Base-by-base conservation (phyloP, 2,888 invertebrate genomes). In the Aspidapion aeneum region DNA sequence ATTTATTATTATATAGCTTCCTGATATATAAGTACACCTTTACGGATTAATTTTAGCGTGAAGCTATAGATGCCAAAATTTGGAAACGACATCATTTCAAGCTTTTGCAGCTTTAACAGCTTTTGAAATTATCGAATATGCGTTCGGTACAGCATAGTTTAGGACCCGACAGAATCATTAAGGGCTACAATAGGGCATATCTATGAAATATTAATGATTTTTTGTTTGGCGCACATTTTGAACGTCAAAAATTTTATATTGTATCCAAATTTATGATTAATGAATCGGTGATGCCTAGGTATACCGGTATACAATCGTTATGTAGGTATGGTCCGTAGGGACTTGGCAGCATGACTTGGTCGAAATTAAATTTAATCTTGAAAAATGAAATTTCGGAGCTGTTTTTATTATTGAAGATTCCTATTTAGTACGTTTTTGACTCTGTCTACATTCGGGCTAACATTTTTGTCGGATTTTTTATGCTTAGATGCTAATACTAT, bases 181-280 rank as follows among this genome's bases (percentile, higher is more conserved):
- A 67, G 63, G 63, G 65, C 70, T 69, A 78, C 77, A 79, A 78
- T 75, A 73, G 74, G 74, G 73, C 77, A 78, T 63, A 66, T 81
- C 79, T 80, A 80, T 81, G 81, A 82, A 80, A 83, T 83, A 83
- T 83, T 80, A 80, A 79, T 80, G 78, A 79, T 79, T 78, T 77
- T 71, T 78, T 75, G 74, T 77, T 77, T 77, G 78, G 76, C 75
- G 74, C 78, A 73, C 73, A 77, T 77, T 77, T 75, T 71, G 73
- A 73, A 74, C 76, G 79, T 78, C 79, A 78, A 76, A 79, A 79
- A 78, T 77, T 71, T 74, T 74, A 75, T 74, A 77, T 79, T 79
- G 78, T 79, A 74, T 71, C 74, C 74, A 74, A 73, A 74, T 77
- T 75, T 79, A 78, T 80, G 80, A 80, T 80, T 80, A 80, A 80